Evolutionary conservation across 2,113 vertebrate genomes (phyloP).

Genomic region (Callipepla californica): DNA sequence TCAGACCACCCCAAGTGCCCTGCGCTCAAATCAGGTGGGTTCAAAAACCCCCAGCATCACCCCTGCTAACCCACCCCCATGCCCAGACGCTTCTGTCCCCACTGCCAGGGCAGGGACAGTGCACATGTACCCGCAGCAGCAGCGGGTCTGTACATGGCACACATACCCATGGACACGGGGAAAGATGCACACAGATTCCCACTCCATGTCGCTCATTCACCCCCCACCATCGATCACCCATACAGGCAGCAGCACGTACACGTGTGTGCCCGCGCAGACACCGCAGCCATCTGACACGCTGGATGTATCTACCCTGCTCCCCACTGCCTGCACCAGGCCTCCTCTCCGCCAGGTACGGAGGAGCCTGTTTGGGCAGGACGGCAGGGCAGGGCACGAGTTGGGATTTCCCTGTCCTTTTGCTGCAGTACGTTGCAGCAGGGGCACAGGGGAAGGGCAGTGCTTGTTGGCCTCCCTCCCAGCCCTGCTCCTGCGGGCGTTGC

Average conservation of each 20-base stretch:
- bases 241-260: not conserved
- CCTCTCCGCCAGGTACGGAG: accelerated
- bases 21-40: not conserved
- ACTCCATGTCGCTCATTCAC: not conserved
- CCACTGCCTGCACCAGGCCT: not conserved
- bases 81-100: accelerated
- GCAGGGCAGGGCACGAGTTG: not conserved
- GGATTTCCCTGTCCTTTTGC: not conserved
- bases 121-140: not conserved
- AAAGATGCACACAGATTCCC: not conserved
- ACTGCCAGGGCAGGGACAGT: accelerated
- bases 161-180: not conserved
- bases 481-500: not conserved
- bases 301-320: not conserved
- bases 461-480: not conserved
- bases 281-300: not conserved
- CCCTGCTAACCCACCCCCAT: not conserved
- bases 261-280: not conserved
- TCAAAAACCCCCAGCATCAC: not conserved
- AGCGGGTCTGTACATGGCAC: accelerated
- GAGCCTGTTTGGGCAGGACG: not conserved
- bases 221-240: not conserved
- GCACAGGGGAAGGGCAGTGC: not conserved
- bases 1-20: not conserved
- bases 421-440: not conserved